Percentiles rank a stretch among this genome's conserved stretches.
Conservation (phyloP, 2,888 invertebrate species). For the Tubulanus polymorphus region DNA sequence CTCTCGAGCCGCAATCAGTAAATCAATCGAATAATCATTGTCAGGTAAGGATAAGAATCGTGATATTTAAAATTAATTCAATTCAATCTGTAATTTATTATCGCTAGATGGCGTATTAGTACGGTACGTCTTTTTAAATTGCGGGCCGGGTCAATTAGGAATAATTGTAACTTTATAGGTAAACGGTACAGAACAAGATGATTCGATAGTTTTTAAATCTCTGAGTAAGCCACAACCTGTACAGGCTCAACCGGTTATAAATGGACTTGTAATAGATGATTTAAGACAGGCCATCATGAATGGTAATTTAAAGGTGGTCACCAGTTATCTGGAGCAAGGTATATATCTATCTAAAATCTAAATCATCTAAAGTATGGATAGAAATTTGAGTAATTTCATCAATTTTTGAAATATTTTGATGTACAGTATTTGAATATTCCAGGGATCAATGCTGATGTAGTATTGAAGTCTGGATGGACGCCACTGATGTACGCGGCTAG, state of each 20-base stretch:
- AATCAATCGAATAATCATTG: conserved; percentile 6
- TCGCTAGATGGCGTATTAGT: too few relatives aligned
- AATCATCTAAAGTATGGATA: too few relatives aligned
- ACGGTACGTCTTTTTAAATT: too few relatives aligned
- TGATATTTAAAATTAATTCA: too few relatives aligned
- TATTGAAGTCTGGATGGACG: conserved; percentile 39
- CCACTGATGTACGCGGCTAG: conserved; percentile 44
- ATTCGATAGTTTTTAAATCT: too few relatives aligned
- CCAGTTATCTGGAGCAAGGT: conserved; percentile 29
- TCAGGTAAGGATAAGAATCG: too few relatives aligned
- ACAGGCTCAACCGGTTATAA: too few relatives aligned
- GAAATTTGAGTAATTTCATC: not conserved
- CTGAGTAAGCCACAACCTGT: too few relatives aligned
- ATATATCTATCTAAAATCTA: not conserved
- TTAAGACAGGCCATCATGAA: conserved; percentile 29
- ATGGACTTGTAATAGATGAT: conserved; percentile 27
- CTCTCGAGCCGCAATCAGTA: conserved; percentile 20
- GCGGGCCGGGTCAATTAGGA: too few relatives aligned
- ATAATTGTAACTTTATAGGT: too few relatives aligned
- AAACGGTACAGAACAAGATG: too few relatives aligned
- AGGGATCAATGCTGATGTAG: conserved; percentile 32
- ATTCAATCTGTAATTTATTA: too few relatives aligned
- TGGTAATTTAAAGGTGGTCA: conserved; percentile 24
- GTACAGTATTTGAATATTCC: not conserved
- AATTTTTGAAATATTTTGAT: conserved; percentile 4